Percentiles rank a stretch among this genome's conserved stretches.
Evolutionary conservation across 2,113 vertebrate species (phyloP).

Genomic region (Sylvia atricapilla): DNA sequence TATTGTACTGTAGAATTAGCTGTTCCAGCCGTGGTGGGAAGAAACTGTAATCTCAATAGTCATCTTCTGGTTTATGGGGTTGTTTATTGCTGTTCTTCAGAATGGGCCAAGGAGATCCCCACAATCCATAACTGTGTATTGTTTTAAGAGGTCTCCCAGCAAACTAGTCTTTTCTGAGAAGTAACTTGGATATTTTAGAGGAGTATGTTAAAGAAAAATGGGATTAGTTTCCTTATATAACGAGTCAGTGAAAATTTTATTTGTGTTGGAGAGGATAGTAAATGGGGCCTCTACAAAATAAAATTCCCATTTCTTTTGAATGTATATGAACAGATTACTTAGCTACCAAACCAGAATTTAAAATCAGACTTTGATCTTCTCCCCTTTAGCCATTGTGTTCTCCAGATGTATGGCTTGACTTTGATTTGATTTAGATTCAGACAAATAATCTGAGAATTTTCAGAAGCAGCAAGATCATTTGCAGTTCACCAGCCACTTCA

Average conservation of each 20-base stretch:
- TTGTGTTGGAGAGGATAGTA: background rate
- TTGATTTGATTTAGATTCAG: background rate
- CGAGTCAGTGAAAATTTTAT: background rate
- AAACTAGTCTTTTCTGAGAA: conserved; percentile 35
- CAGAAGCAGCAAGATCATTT: background rate
- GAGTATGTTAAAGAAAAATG: conserved; percentile 12
- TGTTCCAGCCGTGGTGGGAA: background rate
- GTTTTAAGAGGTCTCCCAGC: background rate
- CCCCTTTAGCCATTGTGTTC: background rate
- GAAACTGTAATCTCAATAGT: background rate
- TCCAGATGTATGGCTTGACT: background rate
- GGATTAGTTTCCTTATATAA: background rate
- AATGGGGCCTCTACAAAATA: background rate
- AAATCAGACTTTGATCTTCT: background rate
- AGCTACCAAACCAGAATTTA: background rate
- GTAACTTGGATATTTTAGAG: background rate
- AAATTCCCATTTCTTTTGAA: background rate
- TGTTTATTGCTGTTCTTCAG: background rate
- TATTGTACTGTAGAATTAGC: background rate
- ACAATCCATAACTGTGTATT: background rate
- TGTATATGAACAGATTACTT: background rate
- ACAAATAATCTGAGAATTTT: background rate
- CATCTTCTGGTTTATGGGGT: background rate
- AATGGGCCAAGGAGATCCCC: background rate
- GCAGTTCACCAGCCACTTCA: background rate